Conservation (phyloP, 2,888 invertebrate genomes). For the Lasioglossum lativentre region DNA sequence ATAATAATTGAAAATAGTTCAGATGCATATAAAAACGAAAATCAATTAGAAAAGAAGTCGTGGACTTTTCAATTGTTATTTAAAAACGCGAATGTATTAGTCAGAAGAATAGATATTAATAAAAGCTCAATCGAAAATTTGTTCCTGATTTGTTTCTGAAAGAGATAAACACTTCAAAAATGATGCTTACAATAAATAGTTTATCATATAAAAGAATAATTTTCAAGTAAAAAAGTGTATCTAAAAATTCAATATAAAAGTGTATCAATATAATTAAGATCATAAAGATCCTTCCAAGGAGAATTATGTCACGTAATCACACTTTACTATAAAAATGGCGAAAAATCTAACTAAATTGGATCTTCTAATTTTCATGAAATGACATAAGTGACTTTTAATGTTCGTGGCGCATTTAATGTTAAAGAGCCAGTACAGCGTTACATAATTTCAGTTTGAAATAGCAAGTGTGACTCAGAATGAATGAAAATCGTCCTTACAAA, state of each 20-base stretch:
- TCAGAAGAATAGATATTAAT: too few species aligned
- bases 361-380: background rate
- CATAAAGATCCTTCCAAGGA: background rate
- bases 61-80: too few species aligned
- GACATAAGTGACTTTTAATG: too few species aligned
- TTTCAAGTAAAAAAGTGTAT: background rate
- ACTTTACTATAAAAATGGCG: background rate
- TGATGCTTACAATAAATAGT: background rate
- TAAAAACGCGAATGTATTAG: too few species aligned
- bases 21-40: background rate
- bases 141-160: too few species aligned
- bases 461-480: conserved; percentile 6
- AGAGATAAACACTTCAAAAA: too few species aligned
- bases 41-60: background rate
- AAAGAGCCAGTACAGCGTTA: background rate
- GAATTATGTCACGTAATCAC: background rate
- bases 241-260: background rate
- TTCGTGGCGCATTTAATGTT: background rate
- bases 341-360: background rate
- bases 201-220: background rate
- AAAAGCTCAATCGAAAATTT: background rate
- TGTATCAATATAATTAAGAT: background rate
- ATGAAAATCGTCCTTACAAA: conserved; percentile 10
- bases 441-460: conserved; percentile 1
- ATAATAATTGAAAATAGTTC: background rate